Evolutionary conservation across 2,888 invertebrate species (phyloP).

Genomic region (Meloe dianella): DNA sequence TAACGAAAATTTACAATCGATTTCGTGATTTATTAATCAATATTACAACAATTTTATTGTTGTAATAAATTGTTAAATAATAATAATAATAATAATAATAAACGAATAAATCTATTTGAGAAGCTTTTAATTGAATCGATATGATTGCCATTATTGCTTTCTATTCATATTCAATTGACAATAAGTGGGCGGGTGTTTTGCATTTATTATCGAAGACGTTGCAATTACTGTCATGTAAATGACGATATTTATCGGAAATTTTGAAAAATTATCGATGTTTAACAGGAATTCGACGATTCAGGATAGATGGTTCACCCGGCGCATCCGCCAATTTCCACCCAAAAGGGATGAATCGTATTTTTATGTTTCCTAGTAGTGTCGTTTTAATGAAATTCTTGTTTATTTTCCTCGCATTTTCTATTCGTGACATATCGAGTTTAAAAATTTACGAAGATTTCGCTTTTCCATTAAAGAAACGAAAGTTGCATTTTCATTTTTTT

Average conservation of each 20-base stretch:
- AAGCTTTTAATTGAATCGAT: conserved; percentile 4
- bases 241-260: not conserved
- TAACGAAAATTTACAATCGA: conserved; percentile 4
- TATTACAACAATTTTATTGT: not conserved
- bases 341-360: not conserved
- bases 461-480: conserved; percentile 2
- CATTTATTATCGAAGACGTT: not conserved
- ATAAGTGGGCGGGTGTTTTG: conserved; percentile 4
- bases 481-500: not conserved
- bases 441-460: not conserved
- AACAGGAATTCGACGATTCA: not conserved
- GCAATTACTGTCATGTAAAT: not conserved
- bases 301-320: not conserved
- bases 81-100: no score
- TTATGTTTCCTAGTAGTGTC: no score
- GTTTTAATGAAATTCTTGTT: no score
- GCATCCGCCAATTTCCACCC: not conserved
- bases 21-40: not conserved
- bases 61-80: conserved; percentile 8
- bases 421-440: not conserved
- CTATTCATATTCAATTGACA: conserved; percentile 2
- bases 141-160: conserved; percentile 1
- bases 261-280: no score
- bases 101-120: conserved; percentile 5
- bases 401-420: no score